Evolutionary conservation across 2,888 invertebrate species (phyloP), one percentile per base, ranked within the genome.

Genomic region (Cacoxenus indagator): DNA sequence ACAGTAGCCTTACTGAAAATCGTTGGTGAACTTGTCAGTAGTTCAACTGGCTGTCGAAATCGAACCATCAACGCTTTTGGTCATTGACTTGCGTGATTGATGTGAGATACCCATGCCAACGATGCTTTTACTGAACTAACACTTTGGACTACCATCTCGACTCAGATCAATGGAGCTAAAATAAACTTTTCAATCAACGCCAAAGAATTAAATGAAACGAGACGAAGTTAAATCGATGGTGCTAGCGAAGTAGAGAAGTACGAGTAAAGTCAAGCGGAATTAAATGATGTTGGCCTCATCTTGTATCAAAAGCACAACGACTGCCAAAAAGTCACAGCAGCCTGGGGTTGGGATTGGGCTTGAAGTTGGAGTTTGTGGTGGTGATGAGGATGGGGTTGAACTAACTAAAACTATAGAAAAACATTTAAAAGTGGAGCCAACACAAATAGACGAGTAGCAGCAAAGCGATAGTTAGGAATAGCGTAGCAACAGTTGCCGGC

Each of bases 141-240:
- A n/a, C n/a, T n/a, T n/a, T n/a, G n/a, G n/a, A 62, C 68, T 55
- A 69, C 71, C 31, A 8, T 9, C 9, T 31, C 31, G 9, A 8
- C 31, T 31, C 9, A n/a, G n/a, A n/a, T 31, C 31, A 31, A 31
- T 31, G 31, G 5, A 11, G 17, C 9, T 70, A 74, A 73, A 76
- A 72, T 70, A 78, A 78, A 78, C 78, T 78, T 78, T 78, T 79
- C 78, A 78, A 78, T 78, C 78, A 79, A 74, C 80, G 76, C 76
- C 78, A 80, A 74, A 69, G 31, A 57, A 24, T 57, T n/a, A 27
- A 27, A 14, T 57, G 57, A 57, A 57, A 57, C n/a, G 27, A 57
- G 27, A 27, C 27, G 48, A 48, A 48, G 19, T 78, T 80, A 78
- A 78, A 31, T n/a, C n/a, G n/a, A 31, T 31, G 9, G 31, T 31